A percentile compares a stretch with the other conserved stretches of the same genome.
Evolutionary conservation across 2,113 vertebrate genomes (phyloP).

Genomic region (Ammospiza nelsoni): DNA sequence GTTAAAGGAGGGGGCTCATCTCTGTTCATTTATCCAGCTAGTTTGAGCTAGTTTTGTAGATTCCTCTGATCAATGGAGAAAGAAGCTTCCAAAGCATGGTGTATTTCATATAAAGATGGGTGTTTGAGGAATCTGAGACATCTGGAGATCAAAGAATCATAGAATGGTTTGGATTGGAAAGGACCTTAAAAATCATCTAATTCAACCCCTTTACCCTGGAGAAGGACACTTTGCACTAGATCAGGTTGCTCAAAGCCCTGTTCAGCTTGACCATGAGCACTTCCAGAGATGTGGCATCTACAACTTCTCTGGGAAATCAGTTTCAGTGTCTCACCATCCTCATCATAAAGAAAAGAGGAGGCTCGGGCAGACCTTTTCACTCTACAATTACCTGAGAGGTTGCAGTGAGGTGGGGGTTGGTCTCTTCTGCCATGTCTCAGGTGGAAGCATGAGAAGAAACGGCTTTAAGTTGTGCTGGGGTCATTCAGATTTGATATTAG

Average conservation of each 20-base stretch:
- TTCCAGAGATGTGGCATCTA: neutral
- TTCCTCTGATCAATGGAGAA: neutral
- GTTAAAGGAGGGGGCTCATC: neutral
- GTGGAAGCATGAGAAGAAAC: neutral
- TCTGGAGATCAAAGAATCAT: neutral
- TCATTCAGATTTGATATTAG: neutral
- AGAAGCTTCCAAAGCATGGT: neutral
- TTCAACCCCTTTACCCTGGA: neutral
- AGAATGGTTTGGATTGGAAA: neutral
- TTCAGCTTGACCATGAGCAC: neutral
- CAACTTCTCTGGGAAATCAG: neutral
- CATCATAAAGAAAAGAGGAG: neutral
- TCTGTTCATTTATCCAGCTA: neutral
- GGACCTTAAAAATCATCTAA: neutral
- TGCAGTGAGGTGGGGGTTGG: neutral
- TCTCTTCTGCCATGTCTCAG: neutral
- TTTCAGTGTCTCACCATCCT: neutral
- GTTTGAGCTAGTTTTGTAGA: neutral
- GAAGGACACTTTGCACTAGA: neutral
- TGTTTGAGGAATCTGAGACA: neutral
- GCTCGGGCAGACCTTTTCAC: rapidly evolving
- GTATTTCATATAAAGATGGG: neutral
- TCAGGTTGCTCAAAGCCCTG: neutral
- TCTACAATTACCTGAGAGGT: neutral
- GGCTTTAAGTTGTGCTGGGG: rapidly evolving